Evolutionary conservation across 2,797 vertebrate species (phyloP), one percentile per base, ranked within the genome.

Genomic region (Chloroceryle amazona): DNA sequence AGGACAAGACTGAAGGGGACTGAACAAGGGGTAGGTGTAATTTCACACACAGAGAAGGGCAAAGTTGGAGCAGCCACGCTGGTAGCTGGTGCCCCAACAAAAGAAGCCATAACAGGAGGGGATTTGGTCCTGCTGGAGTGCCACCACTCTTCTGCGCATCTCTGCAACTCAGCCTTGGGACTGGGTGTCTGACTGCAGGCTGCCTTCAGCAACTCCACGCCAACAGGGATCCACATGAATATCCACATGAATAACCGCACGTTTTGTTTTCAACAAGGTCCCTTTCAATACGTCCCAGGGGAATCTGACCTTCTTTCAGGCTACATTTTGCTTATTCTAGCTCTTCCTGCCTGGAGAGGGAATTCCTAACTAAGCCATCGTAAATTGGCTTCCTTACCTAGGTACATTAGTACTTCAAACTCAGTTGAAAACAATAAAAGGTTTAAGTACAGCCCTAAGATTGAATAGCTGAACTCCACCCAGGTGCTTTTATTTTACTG

Each of bases 361-460:
- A 90, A 92, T 42, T 94, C 52, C 55, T 67, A 90, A 72, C 70
- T n/a, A 81, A 91, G 55, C 52, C 55, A 67, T 61, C 84, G 76
- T 76, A 90, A 81, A 80, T 86, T 90, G 91, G 70, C 72, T 94
- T 95, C 76, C 78, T 95, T 93, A 44, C 31, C 41, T 84, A 70
- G 55, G 37, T 81, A 86, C 31, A 10, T 76, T 35, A 73, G 67
- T 81, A 65, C 47, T 90, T 94, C 93, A 95, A 92, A 84, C 29
- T 9, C 37, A 57, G 44, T 9, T 0, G 6, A 90, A 90, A 37
- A 89, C 31, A 96, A 66, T 63, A 91, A 84, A 18, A 81, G 18
- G 44, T 70, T 49, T 49, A 93, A 90, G 22, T 25, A 75, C 6
- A 79, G 47, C 39, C 44, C 71, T 73, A 49, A 41, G 13, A 73